Evolutionary conservation across 2,888 invertebrate species (phyloP).

Genomic region (Cryptus armator): DNA sequence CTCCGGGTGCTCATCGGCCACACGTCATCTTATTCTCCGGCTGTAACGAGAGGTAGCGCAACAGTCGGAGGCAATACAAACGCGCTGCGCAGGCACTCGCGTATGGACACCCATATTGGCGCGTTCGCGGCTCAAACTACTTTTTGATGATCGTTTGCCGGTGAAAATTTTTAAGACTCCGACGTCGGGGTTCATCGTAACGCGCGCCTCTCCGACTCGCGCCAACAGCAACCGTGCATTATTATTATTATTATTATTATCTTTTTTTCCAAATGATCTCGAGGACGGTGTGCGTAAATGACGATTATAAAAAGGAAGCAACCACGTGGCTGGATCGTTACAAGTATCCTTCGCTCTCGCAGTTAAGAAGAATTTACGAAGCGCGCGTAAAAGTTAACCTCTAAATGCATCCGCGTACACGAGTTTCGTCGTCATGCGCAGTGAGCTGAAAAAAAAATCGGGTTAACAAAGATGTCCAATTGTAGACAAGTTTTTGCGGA

Average conservation of each 20-base stretch:
- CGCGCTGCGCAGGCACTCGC: neutral
- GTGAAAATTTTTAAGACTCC: slow-evolving; percentile 36
- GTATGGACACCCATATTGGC: neutral
- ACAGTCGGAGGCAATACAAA: slow-evolving; percentile 9
- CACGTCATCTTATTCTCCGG: slow-evolving; percentile 33
- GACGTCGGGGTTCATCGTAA: slow-evolving; percentile 33
- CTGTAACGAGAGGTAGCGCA: slow-evolving; percentile 19
- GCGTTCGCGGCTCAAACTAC: slow-evolving; percentile 37
- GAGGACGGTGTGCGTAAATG: slow-evolving; percentile 31
- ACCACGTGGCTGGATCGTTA: slow-evolving; percentile 11
- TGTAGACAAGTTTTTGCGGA: neutral
- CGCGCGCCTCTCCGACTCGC: slow-evolving; percentile 15
- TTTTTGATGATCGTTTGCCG: slow-evolving; percentile 52
- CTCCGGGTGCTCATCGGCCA: slow-evolving; percentile 38
- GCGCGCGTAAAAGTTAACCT: neutral
- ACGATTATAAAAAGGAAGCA: slow-evolving; percentile 25
- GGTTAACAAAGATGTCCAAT: neutral
- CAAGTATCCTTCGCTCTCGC: slow-evolving; percentile 3
- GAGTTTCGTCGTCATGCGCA: neutral
- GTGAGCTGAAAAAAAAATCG: neutral
- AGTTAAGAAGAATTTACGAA: neutral
- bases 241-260: neutral
- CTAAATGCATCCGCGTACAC: neutral
- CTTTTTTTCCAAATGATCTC: slow-evolving; percentile 5
- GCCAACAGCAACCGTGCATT: slow-evolving; percentile 26